Percentiles rank a stretch among this genome's conserved stretches.
Evolutionary conservation across 2,113 vertebrate species (phyloP).

Genomic region (Hystrix brachyura): DNA sequence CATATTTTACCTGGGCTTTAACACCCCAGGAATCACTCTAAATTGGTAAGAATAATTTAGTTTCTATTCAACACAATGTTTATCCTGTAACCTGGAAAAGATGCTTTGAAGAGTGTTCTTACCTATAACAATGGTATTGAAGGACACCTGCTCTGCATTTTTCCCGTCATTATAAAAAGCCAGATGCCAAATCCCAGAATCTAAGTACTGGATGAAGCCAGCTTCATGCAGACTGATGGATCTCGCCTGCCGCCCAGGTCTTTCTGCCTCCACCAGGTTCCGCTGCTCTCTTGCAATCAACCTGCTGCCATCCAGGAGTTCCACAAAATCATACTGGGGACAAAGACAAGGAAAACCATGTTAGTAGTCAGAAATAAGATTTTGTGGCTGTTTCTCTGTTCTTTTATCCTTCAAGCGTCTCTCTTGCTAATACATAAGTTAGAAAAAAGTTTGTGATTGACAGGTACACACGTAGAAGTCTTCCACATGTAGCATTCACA

Average conservation of each 20-base stretch:
- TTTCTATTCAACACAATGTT: background rate
- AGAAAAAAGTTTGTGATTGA: background rate
- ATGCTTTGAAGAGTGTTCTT: slow-evolving; percentile 78
- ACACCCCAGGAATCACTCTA: background rate
- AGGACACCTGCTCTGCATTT: slow-evolving; percentile 95
- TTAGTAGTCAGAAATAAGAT: background rate
- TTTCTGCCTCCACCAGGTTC: slow-evolving; percentile 89
- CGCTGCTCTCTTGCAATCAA: slow-evolving; percentile 96
- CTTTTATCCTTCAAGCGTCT: background rate
- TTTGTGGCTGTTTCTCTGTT: fast-evolving
- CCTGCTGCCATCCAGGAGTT: slow-evolving; percentile 97
- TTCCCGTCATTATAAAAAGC: slow-evolving; percentile 99
- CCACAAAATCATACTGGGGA: slow-evolving; percentile 98
- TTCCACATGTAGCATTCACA: background rate
- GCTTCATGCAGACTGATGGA: slow-evolving; percentile 95
- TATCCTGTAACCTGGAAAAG: background rate
- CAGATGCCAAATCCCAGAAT: slow-evolving; percentile 98
- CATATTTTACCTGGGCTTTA: background rate
- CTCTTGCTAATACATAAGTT: background rate
- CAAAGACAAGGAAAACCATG: background rate
- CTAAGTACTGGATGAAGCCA: slow-evolving; percentile 98
- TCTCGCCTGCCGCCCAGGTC: slow-evolving; percentile 89
- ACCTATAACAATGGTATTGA: slow-evolving; percentile 98
- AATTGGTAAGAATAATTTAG: background rate
- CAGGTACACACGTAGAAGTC: background rate